Percentiles rank a stretch among this genome's conserved stretches.
Evolutionary conservation across 2,888 invertebrate species (phyloP).

Genomic region (Parthenolecanium corni): DNA sequence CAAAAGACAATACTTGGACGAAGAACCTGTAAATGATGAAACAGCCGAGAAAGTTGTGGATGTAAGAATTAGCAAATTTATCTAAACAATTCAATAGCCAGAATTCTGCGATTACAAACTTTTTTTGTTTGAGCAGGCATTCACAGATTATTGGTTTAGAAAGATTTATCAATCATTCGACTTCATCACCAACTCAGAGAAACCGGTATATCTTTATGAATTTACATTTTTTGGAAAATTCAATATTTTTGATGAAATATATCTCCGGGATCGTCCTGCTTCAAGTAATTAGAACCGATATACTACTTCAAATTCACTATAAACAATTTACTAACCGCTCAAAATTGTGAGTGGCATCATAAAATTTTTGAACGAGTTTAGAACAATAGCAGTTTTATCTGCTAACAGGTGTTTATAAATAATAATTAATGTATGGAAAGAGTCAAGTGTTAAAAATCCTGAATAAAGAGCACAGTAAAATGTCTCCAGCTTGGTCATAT

Average conservation of each 20-base stretch:
- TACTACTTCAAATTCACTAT: too few relatives aligned
- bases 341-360: too few relatives aligned
- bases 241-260: background rate
- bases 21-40: background rate
- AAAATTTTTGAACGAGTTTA: too few relatives aligned
- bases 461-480: too few relatives aligned
- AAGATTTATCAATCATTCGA: background rate
- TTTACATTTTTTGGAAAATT: background rate
- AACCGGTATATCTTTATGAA: background rate
- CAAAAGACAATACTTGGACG: background rate
- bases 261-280: too few relatives aligned
- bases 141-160: background rate
- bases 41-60: background rate
- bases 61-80: background rate
- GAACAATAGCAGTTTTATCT: too few relatives aligned
- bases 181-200: background rate
- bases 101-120: background rate
- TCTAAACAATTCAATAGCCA: background rate
- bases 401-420: too few relatives aligned
- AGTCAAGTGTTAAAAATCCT: too few relatives aligned
- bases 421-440: too few relatives aligned
- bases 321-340: too few relatives aligned
- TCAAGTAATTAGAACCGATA: too few relatives aligned
- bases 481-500: too few relatives aligned
- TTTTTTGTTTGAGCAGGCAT: background rate